Conservation (phyloP, 1,140 invertebrate genomes). For the Tetranychus urticae region DNA sequence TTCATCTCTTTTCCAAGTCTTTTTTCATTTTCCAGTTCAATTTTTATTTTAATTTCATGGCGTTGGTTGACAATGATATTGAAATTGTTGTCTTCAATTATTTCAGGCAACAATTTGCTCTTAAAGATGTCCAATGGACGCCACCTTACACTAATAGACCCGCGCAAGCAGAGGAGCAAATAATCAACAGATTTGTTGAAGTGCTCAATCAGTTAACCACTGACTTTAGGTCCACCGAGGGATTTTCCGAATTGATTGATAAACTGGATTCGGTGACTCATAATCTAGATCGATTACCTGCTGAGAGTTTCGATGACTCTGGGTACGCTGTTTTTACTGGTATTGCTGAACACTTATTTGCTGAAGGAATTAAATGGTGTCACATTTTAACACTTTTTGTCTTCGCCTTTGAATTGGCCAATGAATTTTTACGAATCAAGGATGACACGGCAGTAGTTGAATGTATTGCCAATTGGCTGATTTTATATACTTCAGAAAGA, state of each 20-base stretch:
- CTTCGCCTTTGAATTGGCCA: slow-evolving; percentile 21
- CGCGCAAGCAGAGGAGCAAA: background rate
- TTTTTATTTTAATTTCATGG: too few relatives aligned
- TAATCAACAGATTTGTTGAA: background rate
- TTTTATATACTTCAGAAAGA: slow-evolving; percentile 18
- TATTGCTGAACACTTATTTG: slow-evolving; percentile 23
- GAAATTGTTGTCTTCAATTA: background rate
- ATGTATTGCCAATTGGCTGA: slow-evolving; percentile 20
- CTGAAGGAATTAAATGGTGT: slow-evolving; percentile 24
- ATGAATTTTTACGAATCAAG: slow-evolving; percentile 17
- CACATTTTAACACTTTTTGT: slow-evolving; percentile 23
- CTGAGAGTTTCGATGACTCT: background rate
- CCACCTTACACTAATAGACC: background rate
- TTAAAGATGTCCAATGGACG: background rate
- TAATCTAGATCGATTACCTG: background rate
- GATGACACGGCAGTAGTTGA: slow-evolving; percentile 18
- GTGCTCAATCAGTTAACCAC: background rate
- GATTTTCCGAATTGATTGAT: background rate
- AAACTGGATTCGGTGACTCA: background rate
- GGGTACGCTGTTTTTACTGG: slow-evolving; percentile 16
- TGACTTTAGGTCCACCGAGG: background rate
- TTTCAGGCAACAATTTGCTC: background rate
- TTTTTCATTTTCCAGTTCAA: too few relatives aligned
- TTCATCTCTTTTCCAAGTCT: too few relatives aligned
- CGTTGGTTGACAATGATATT: background rate